phyloP scores from a whole-genome alignment of 2,888 invertebrate genomes.

The Blera fallax region DNA sequence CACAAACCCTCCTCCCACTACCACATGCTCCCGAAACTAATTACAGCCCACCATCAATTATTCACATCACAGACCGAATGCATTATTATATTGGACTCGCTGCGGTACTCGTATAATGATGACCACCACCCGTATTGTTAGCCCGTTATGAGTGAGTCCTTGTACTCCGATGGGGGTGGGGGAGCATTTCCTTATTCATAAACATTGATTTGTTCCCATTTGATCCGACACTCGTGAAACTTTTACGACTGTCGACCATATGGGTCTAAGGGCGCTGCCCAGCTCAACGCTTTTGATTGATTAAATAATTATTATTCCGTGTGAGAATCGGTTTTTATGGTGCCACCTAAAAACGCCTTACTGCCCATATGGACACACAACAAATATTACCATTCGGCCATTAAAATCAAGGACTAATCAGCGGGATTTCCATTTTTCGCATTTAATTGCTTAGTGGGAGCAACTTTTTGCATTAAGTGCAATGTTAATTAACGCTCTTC shows the following conservation, averaged over 20 bases:
- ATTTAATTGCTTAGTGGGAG: conserved; percentile 42
- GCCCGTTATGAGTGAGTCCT: background rate
- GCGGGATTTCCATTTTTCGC: conserved; percentile 47
- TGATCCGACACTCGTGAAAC: conserved; percentile 31
- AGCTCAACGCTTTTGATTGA: conserved; percentile 52
- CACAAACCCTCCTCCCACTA: background rate
- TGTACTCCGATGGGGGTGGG: background rate
- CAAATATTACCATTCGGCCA: background rate
- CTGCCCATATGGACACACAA: background rate
- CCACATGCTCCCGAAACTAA: conserved; percentile 24
- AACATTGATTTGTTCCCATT: conserved; percentile 57
- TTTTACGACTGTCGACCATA: conserved; percentile 25
- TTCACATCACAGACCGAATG: conserved; percentile 41
- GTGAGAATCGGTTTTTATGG: conserved; percentile 12
- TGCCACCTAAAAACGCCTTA: background rate
- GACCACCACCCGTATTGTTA: conserved; percentile 8
- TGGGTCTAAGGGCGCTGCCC: conserved; percentile 10
- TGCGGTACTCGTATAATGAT: background rate
- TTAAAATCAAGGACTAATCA: conserved; percentile 62
- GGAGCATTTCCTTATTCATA: conserved; percentile 32
- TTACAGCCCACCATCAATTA: conserved; percentile 61
- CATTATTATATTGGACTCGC: conserved; percentile 20
- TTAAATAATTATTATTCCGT: conserved; percentile 39
- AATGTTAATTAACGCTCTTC: conserved; percentile 59
- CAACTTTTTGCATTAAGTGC: conserved; percentile 63